phyloP scores from a whole-genome alignment of 2,113 vertebrate genomes.

The Mormyrus lacerda region DNA sequence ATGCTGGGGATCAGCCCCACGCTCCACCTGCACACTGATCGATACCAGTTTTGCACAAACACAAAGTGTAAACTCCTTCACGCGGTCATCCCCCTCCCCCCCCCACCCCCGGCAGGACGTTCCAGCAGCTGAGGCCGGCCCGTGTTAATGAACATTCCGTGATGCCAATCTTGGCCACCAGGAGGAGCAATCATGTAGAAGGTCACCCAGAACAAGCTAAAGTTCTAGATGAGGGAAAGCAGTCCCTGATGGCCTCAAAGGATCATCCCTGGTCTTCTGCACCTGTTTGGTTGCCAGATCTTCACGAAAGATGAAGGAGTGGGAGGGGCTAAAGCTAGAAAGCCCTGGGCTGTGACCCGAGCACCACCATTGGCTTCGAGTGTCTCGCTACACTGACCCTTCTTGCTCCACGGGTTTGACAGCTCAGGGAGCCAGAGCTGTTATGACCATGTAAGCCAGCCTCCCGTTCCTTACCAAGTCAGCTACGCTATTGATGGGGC shows the following conservation, averaged over 20 bases:
- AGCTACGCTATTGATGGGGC: not conserved
- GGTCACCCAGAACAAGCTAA: constrained; percentile 16
- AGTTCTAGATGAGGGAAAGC: not conserved
- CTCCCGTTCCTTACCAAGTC: not conserved
- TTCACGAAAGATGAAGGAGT: not conserved
- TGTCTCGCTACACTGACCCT: not conserved
- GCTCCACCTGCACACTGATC: constrained; percentile 37
- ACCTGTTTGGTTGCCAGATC: not conserved
- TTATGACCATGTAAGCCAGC: no score
- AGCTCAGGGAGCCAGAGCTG: not conserved
- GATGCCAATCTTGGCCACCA: constrained; percentile 56
- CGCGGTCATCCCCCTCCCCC: constrained; percentile 45
- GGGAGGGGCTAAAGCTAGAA: not conserved
- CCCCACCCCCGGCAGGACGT: constrained; percentile 47
- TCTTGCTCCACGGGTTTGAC: not conserved
- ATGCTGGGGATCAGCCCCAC: constrained; percentile 43
- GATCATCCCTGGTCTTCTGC: not conserved
- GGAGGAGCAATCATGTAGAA: constrained; percentile 44
- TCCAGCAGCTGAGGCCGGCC: constrained; percentile 35
- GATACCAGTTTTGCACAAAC: constrained; percentile 57
- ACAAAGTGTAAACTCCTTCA: constrained; percentile 53
- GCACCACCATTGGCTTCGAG: not conserved
- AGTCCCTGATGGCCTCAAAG: not conserved
- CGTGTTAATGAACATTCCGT: constrained; percentile 29
- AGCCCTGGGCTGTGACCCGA: not conserved